Conservation (phyloP, 2,797 vertebrate genomes). For the Falco biarmicus region DNA sequence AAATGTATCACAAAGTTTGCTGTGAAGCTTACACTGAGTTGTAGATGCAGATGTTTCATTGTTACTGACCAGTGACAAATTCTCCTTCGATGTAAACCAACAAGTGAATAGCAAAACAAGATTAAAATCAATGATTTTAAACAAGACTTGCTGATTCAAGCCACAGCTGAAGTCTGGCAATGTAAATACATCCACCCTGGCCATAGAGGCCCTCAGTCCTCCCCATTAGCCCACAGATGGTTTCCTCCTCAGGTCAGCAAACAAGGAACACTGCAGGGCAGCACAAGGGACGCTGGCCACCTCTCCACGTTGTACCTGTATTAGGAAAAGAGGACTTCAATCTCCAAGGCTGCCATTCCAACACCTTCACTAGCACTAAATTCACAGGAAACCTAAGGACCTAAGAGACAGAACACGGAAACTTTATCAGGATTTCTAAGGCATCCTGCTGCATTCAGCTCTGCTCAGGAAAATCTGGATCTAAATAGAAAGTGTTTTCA, state of each 20-base stretch:
- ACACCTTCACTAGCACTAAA: conserved; percentile 68
- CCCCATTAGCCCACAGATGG: not conserved
- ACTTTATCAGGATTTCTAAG: conserved; percentile 52
- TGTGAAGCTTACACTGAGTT: not conserved
- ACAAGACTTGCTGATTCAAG: not conserved
- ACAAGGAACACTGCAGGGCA: conserved; percentile 1
- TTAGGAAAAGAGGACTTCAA: conserved; percentile 63
- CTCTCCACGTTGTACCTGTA: conserved; percentile 38
- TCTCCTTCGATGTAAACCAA: not conserved
- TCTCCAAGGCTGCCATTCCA: conserved; percentile 66
- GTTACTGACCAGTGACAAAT: not conserved
- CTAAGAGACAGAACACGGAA: conserved; percentile 56
- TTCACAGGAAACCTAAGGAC: conserved; percentile 67
- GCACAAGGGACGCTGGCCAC: conserved; percentile 5
- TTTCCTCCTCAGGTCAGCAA: not conserved
- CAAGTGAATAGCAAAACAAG: not conserved
- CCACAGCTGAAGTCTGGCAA: not conserved
- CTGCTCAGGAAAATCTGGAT: not conserved
- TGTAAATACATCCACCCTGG: conserved; percentile 56
- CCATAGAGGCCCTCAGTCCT: not conserved
- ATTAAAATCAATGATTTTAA: not conserved
- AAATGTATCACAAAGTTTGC: not conserved
- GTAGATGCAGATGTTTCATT: not conserved
- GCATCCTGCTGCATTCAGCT: conserved; percentile 7
- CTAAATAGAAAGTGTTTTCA: not conserved